Conservation (phyloP, 2,888 invertebrate species). For the Lissocephala sabroskyi region DNA sequence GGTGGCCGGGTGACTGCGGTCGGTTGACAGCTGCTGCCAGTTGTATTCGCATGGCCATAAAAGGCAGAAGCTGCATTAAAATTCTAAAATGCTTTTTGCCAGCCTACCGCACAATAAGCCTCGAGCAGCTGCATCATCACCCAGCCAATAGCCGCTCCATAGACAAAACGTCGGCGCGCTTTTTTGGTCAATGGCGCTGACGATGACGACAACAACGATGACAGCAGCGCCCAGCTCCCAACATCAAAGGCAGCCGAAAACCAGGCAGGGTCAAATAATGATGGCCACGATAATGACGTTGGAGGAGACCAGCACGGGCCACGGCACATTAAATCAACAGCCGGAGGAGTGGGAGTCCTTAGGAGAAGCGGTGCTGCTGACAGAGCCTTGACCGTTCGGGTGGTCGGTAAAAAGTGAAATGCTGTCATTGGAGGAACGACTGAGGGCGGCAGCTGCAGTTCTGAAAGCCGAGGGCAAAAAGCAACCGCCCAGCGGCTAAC, state of each 20-base stretch:
- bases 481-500: conserved; percentile 17
- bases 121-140: too few species aligned
- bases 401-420: conserved; percentile 38
- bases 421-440: conserved; percentile 32
- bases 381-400: conserved; percentile 42
- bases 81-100: conserved; percentile 59
- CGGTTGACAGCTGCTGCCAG: conserved; percentile 42
- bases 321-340: too few species aligned
- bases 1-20: conserved; percentile 27
- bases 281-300: conserved; percentile 25
- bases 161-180: conserved; percentile 35
- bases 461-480: too few species aligned
- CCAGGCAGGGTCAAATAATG: conserved; percentile 46
- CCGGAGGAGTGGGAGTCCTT: too few species aligned
- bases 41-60: conserved; percentile 51
- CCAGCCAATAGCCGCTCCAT: conserved; percentile 17
- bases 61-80: conserved; percentile 64
- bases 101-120: conserved; percentile 42
- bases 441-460: too few species aligned
- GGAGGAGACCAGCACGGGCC: not conserved
- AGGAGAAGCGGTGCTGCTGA: too few species aligned
- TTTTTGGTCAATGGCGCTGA: conserved; percentile 20
- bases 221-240: not conserved
- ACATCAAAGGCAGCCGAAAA: conserved; percentile 38
- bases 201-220: not conserved